These are phyloP conservation scores for Mobula hypostoma DNA, from an alignment of 2,113 vertebrate genomes.

Conservation along the genomic window DNA sequence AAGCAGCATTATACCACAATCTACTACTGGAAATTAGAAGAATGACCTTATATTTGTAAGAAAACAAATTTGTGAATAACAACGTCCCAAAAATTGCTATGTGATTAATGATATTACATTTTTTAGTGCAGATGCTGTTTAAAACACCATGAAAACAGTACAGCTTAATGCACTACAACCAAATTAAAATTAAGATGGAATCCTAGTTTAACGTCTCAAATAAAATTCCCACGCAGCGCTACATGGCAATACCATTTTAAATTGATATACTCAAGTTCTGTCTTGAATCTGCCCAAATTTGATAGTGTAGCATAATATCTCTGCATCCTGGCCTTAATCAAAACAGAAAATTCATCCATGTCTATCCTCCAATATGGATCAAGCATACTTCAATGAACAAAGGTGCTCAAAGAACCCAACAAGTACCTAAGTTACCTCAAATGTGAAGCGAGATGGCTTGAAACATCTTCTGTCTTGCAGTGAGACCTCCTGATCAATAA, in stretches of 20 bases:
- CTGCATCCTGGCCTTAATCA: neutral
- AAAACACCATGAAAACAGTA: neutral
- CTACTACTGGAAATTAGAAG: neutral
- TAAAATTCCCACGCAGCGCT: neutral
- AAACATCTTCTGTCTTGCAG: neutral
- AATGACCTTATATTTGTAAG: neutral
- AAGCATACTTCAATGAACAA: neutral
- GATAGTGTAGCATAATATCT: neutral
- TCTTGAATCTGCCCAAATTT: neutral
- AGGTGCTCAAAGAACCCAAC: neutral
- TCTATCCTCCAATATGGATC: neutral
- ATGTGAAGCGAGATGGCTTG: neutral
- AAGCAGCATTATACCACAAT: neutral
- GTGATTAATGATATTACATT: neutral
- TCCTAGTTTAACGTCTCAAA: neutral
- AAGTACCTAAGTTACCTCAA: neutral
- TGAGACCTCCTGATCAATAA: neutral
- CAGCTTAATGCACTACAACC: neutral
- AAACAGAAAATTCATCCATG: neutral
- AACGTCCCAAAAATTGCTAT: neutral
- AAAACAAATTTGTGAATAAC: neutral
- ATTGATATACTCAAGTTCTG: neutral
- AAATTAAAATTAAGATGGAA: neutral
- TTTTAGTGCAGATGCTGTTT: neutral
- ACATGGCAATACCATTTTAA: neutral